Percentiles rank a stretch among this genome's conserved stretches.
These are phyloP conservation scores for Holothuria glaberrima DNA, from an alignment of 35 echinoderm and acorn worm species.

Conservation along the genomic window DNA sequence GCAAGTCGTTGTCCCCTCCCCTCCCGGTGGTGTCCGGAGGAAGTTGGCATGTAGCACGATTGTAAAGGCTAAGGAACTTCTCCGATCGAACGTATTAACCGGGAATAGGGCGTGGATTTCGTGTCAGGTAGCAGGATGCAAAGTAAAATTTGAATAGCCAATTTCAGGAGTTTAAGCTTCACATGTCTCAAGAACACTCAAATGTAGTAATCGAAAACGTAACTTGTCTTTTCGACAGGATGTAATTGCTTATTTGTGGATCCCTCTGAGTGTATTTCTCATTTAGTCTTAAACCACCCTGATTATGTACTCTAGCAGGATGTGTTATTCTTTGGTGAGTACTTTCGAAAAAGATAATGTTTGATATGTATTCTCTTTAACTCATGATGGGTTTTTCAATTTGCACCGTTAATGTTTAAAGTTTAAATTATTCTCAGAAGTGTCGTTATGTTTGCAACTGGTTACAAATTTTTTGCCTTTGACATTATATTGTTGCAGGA, in stretches of 20 bases:
- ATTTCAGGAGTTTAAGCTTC: too few species aligned
- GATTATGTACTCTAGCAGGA: not conserved
- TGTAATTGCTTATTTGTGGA: not conserved
- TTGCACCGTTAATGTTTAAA: slow-evolving; percentile 35
- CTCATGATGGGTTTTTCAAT: not conserved
- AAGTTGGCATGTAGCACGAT: too few species aligned
- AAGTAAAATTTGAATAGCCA: too few species aligned
- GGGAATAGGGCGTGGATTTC: too few species aligned
- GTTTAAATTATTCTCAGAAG: not conserved
- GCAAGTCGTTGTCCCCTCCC: not conserved
- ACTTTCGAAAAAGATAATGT: not conserved
- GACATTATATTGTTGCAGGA: slow-evolving; percentile 55
- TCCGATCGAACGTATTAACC: too few species aligned
- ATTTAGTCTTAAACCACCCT: too few species aligned
- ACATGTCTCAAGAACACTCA: too few species aligned
- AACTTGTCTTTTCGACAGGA: not conserved
- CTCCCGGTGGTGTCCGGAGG: not conserved
- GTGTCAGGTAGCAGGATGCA: too few species aligned
- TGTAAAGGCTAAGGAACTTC: too few species aligned
- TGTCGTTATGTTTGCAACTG: not conserved
- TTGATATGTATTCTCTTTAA: not conserved
- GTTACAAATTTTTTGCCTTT: not conserved
- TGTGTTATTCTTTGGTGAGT: slow-evolving; percentile 16
- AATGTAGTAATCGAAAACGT: too few species aligned
- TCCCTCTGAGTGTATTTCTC: slow-evolving; percentile 33